Conservation (phyloP, 1,140 invertebrate species). For the Lucilia cuprina region DNA sequence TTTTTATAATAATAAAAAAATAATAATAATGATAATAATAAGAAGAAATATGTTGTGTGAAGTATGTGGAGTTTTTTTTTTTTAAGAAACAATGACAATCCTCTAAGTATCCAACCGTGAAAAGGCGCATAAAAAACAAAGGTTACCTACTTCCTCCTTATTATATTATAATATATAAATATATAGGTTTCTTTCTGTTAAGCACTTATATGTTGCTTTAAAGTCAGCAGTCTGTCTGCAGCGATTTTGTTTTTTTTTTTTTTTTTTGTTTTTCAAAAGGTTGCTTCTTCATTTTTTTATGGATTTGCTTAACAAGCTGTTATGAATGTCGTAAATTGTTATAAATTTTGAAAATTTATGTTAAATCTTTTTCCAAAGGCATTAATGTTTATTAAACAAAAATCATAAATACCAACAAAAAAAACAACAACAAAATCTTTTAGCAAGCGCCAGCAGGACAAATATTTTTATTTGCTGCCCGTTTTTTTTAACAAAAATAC, state of each 20-base stretch:
- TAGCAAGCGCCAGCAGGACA: constrained; percentile 23
- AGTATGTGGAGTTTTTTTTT: background rate
- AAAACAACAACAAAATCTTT: background rate
- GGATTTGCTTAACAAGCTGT: constrained; percentile 34
- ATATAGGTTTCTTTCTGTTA: background rate
- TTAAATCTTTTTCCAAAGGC: constrained; percentile 11
- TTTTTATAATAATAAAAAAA: background rate
- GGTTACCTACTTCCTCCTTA: constrained; percentile 23
- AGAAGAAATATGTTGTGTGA: background rate
- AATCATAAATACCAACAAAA: background rate
- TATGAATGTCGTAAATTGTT: constrained; percentile 34
- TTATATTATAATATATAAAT: background rate
- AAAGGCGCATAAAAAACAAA: constrained; percentile 25
- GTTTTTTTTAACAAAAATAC: too few relatives aligned
- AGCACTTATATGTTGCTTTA: background rate
- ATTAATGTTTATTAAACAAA: constrained; percentile 1
- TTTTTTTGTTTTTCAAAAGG: background rate
- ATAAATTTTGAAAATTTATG: constrained; percentile 31
- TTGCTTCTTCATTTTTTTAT: constrained; percentile 25
- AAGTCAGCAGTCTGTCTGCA: background rate
- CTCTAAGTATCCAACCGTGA: constrained; percentile 29
- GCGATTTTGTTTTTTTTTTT: background rate
- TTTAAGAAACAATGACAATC: constrained; percentile 23
- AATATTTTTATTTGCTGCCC: constrained; percentile 19
- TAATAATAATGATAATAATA: background rate